Conservation (phyloP, 2,888 invertebrate species). For the Coleophora flavipennella region DNA sequence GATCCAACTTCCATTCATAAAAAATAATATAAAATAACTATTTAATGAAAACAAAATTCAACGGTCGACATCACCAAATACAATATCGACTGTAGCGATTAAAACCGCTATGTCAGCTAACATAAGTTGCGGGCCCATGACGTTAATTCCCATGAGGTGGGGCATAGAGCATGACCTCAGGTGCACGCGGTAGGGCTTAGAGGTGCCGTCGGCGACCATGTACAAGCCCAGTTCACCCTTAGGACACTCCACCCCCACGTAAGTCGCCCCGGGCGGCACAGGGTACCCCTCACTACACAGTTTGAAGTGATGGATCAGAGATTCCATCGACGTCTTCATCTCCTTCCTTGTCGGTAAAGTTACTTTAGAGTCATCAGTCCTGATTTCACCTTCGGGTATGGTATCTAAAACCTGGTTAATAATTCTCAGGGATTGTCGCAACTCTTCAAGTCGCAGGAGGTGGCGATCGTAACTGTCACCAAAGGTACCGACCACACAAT, state of each 20-base stretch:
- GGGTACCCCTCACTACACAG: conserved; percentile 85
- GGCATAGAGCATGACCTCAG: conserved; percentile 72
- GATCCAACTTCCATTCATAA: no score
- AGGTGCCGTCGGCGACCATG: conserved; percentile 87
- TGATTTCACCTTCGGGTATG: conserved; percentile 86
- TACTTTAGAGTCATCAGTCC: conserved; percentile 86
- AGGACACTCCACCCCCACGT: conserved; percentile 85
- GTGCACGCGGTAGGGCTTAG: conserved; percentile 79
- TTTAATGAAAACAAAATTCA: conserved; percentile 26
- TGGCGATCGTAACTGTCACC: conserved; percentile 91
- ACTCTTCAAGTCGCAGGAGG: conserved; percentile 76
- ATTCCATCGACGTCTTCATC: conserved; percentile 92
- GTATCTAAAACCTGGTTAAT: conserved; percentile 86
- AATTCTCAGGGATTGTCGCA: conserved; percentile 85
- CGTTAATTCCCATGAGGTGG: conserved; percentile 76
- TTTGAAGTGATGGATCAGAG: conserved; percentile 92
- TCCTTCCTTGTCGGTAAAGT: conserved; percentile 80
- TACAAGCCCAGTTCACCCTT: conserved; percentile 92
- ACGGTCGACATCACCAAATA: conserved; percentile 76
- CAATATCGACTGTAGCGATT: conserved; percentile 78
- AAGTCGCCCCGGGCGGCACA: conserved; percentile 89
- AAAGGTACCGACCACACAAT: conserved; percentile 83
- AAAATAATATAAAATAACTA: no score
- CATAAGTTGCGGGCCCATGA: conserved; percentile 75
- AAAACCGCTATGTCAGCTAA: conserved; percentile 87